Percentiles rank a stretch among this genome's conserved stretches.
These are phyloP conservation scores for Hypomecis atomaria DNA, from an alignment of 2,888 invertebrate genomes.

Conservation along the genomic window DNA sequence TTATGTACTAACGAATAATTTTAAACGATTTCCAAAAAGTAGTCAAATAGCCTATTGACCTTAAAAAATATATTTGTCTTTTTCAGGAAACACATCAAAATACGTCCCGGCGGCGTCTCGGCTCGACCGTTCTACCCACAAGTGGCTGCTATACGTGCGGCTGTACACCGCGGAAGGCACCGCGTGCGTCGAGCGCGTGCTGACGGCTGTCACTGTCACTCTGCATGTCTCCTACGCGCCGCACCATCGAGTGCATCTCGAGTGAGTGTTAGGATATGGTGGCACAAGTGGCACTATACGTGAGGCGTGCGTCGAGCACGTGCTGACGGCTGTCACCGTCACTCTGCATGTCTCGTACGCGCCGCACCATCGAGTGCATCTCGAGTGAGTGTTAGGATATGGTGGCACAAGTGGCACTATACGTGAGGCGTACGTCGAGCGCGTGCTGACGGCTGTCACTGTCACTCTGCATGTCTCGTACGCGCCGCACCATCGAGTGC, in stretches of 20 bases:
- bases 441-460: constrained; percentile 34
- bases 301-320: constrained; percentile 34
- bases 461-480: constrained; percentile 82
- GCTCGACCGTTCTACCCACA: constrained; percentile 90
- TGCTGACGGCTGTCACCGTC: too few relatives aligned
- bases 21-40: too few relatives aligned
- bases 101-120: constrained; percentile 89
- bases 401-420: too few relatives aligned
- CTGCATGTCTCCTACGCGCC: constrained; percentile 93
- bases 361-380: constrained; percentile 93
- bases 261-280: constrained; percentile 76
- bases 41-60: too few relatives aligned
- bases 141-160: constrained; percentile 95
- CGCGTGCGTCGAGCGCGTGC: constrained; percentile 57
- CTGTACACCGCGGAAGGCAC: constrained; percentile 63
- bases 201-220: constrained; percentile 89
- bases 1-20: too few relatives aligned
- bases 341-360: constrained; percentile 86
- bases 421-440: not conserved
- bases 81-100: constrained; percentile 91
- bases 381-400: constrained; percentile 83
- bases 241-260: constrained; percentile 92
- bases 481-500: constrained; percentile 93
- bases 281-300: too few relatives aligned
- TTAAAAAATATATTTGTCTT: not conserved